Base-by-base conservation (phyloP, 2,113 vertebrate genomes). In the Tautogolabrus adspersus region DNA sequence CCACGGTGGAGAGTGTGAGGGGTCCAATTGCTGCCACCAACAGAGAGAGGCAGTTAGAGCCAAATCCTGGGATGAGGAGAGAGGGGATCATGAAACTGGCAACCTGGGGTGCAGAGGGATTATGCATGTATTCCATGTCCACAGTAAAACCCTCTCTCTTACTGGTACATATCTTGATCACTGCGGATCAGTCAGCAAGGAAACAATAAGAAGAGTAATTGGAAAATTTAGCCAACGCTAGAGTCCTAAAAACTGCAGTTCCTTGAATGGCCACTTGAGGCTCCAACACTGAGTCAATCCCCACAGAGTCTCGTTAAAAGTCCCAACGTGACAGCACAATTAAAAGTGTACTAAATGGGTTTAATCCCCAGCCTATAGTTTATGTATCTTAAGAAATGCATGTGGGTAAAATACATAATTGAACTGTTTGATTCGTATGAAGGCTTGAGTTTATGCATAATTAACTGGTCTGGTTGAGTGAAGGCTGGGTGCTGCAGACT, bases 11-110 rank as follows among this genome's bases (percentile, higher is more conserved):
- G 62, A 58, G 54, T 51, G 69, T 55, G 62, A 37, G 60, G 40
- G 44, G 19, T 75, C 51, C 57, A 49, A 6, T 60, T 66, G 61
- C 65, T 60, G 72, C 64, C 69, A 57, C 65, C 12, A 15, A 37
- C 75, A 42, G 58, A 9, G 58, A 83, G 66, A 52, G 42, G 69
- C 37, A 19, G 44, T 21, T 2, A 3, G 26, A 63, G 22, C 58
- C 64, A 19, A 47, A 62, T n/a, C 40, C 65, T 21, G 13, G 46
- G 30, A 19, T 61, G 13, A 18, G 49, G 55, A 59, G n/a, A 56
- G 49, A 61, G 6, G 0, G 11, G 11, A 70, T 42, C 9, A 38
- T 2, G 0, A 52, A 57, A 46, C 34, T 46, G 44, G 58, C 74
- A 16, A 42, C 63, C 30, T 63, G 80, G 63, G 37, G 52, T 72